Base-by-base conservation (phyloP, 2,797 vertebrate genomes). In the Molothrus aeneus region DNA sequence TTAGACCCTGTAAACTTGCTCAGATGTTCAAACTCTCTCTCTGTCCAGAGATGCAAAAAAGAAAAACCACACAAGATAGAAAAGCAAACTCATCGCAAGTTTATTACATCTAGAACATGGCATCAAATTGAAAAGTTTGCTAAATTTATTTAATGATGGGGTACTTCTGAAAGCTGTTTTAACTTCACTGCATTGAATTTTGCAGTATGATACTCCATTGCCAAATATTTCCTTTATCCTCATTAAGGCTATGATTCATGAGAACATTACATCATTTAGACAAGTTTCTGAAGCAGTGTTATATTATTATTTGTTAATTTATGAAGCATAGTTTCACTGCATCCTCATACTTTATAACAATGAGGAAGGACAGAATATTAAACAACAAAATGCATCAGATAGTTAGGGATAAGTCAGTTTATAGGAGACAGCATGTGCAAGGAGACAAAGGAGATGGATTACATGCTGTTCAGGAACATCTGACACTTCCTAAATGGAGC, bases 281-380 rank as follows among this genome's bases (percentile, higher is more conserved):
- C 92, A 95, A 86, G 72, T 86, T 97, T 79, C 93, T 96, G 89
- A 92, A 97, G 88, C 94, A 82, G 80, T 92, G 74, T 93, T 96
- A 92, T 94, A 93, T 96, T 96, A 73, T 95, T 96, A 78, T 96
- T 97, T 97, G 83, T 95, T 95, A 96, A 96, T 96, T 96, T 94
- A 96, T 96, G 93, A 92, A 96, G 80, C 86, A 70, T 21, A 66
- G 80, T 83, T 96, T 92, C 87, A 71, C 50, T 57, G 57, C 59
- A 60, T 66, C 20, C 3, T 90, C 7, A 13, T 48, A 56, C 72
- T 92, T 96, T 86, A 77, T 71, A 92, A 73, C 60, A 82, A 65
- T 87, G 92, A 93, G 78, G 85, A 78, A 88, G 72, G 50, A 61
- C 47, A 72, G 88, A 94, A 70, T 93, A 86, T 94, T 84, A 84